Evolutionary conservation across 2,797 vertebrate genomes (phyloP), one percentile per base, ranked within the genome.

Genomic region (Urophycis tenuis): DNA sequence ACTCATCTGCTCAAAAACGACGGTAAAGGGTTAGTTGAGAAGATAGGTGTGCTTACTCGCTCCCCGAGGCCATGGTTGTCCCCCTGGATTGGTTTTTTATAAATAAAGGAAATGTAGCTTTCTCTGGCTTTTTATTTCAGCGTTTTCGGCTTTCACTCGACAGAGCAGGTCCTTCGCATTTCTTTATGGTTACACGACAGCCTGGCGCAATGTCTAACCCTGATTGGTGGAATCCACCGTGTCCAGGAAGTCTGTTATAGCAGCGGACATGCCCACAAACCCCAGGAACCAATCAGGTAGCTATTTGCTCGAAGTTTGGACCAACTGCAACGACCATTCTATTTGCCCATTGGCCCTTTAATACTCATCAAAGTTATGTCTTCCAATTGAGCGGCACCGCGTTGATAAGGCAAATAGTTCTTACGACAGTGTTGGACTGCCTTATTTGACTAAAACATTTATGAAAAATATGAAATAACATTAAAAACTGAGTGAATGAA

Each of bases 1-100:
- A 67, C 25, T 29, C n/a, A 29, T 67, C n/a, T 67, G 60, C 60
- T 29, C 10, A 30, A 2, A 67, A 25, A 29, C 25, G 10, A 67
- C 60, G 25, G n/a, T 14, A 2, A 29, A 67, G 1, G 60, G 11
- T 22, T 12, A 6, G 10, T 10, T 67, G n/a, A 1, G 25, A 29
- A 67, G 60, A 29, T 29, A 67, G 9, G 60, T 86, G 0, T 87
- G 93, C 94, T 94, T 86, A 95, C 94, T 95, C 94, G 89, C 90
- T 93, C 83, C 91, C 93, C 89, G 94, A 94, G 87, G 94, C 93
- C 94, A 95, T 95, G 84, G 89, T 93, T 78, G 87, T 91, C 89
- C 89, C 87, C 89, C 86, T 88, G 87, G 78, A 82, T 88, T 87
- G 82, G 77, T 74, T 75, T 78, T 78, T 60, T 91, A 93, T 92